Evolutionary conservation across 2,888 invertebrate genomes (phyloP).

Genomic region (Isotomurus palustris): DNA sequence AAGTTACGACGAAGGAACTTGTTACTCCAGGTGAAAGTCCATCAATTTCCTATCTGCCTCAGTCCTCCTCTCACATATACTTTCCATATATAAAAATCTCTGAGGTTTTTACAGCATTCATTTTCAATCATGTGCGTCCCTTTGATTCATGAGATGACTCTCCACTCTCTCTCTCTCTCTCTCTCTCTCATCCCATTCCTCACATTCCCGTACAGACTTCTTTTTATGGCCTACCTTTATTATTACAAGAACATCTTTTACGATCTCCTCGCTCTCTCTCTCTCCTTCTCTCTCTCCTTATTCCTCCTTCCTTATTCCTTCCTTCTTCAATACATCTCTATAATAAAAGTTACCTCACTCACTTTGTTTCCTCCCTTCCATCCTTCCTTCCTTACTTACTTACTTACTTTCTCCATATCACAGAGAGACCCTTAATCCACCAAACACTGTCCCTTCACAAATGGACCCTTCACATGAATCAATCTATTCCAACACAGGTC

Average conservation of each 20-base stretch:
- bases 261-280: background rate
- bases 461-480: no score
- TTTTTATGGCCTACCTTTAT: constrained; percentile 15
- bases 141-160: constrained; percentile 14
- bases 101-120: constrained; percentile 17
- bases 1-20: constrained; percentile 43
- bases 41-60: background rate
- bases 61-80: background rate
- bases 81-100: constrained; percentile 3
- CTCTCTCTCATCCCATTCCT: constrained; percentile 7
- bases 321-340: no score
- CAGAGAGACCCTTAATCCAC: no score
- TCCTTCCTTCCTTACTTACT: no score
- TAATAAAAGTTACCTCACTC: no score
- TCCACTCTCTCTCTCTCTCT: background rate
- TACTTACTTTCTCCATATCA: no score
- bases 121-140: constrained; percentile 14
- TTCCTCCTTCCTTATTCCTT: background rate
- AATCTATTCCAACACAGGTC: constrained; percentile 27
- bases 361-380: no score
- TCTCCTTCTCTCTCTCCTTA: background rate
- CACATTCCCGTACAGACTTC: constrained; percentile 3
- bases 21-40: constrained; percentile 30
- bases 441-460: no score
- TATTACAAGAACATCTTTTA: constrained; percentile 17